A percentile compares a stretch with the other conserved stretches of the same genome.
Evolutionary conservation across 2,888 invertebrate species (phyloP).

Genomic region (Lasioglossum oenotherae): DNA sequence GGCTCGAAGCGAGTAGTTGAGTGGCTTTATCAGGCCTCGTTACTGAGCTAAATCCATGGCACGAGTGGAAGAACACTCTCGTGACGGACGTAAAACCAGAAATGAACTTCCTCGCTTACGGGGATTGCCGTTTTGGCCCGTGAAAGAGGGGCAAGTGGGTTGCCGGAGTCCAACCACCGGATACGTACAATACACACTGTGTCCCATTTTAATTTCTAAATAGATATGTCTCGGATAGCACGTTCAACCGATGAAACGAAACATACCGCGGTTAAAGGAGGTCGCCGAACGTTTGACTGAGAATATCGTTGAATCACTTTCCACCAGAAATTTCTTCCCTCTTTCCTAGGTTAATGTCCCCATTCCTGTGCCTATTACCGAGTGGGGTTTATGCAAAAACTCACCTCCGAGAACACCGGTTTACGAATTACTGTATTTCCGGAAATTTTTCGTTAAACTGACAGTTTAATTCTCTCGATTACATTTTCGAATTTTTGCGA

Average conservation of each 20-base stretch:
- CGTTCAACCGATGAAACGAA: constrained; percentile 4
- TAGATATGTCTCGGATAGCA: constrained; percentile 5
- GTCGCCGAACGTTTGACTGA: not conserved
- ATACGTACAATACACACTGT: constrained; percentile 30
- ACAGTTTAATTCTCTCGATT: not conserved
- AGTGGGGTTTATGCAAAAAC: not conserved
- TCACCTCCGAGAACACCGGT: not conserved
- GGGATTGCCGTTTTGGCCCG: constrained; percentile 64
- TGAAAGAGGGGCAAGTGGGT: constrained; percentile 57
- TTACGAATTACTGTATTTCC: not conserved
- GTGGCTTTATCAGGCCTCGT: constrained; percentile 67
- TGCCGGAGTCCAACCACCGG: constrained; percentile 27
- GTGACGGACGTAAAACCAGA: constrained; percentile 66
- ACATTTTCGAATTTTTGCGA: not conserved
- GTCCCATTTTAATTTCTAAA: constrained; percentile 25
- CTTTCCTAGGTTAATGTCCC: not conserved
- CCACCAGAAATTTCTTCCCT: not conserved
- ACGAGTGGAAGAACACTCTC: constrained; percentile 65
- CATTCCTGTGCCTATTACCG: not conserved
- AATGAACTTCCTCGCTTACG: constrained; percentile 67
- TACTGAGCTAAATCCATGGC: constrained; percentile 66
- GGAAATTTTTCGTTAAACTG: not conserved
- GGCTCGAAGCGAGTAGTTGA: constrained; percentile 56
- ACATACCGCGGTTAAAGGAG: constrained; percentile 9
- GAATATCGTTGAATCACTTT: constrained; percentile 5